A percentile compares a stretch with the other conserved stretches of the same genome.
phyloP scores from a whole-genome alignment of 2,888 invertebrate species.

The Allacma fusca region DNA sequence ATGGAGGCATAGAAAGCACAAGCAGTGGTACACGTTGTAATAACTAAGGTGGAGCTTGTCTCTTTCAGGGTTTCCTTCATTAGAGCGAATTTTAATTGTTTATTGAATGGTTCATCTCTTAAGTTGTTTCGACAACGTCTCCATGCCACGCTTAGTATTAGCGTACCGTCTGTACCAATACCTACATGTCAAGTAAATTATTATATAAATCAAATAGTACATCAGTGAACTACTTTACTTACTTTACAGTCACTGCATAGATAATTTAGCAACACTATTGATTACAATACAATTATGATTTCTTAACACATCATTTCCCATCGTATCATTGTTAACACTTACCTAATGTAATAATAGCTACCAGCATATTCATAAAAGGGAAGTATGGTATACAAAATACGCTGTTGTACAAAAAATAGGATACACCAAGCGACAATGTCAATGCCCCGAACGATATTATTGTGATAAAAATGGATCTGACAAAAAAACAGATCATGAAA shows the following conservation, averaged over 20 bases:
- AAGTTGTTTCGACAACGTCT: slow-evolving; percentile 69
- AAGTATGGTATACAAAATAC: slow-evolving; percentile 88
- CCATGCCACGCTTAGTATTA: slow-evolving; percentile 91
- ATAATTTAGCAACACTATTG: neutral
- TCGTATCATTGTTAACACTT: no score
- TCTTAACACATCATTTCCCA: no score
- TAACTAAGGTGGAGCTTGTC: slow-evolving; percentile 88
- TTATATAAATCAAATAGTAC: neutral
- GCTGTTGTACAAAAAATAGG: slow-evolving; percentile 89
- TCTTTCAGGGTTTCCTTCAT: slow-evolving; percentile 83
- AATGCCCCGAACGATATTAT: slow-evolving; percentile 83
- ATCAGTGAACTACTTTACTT: neutral
- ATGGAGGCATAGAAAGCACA: slow-evolving; percentile 93
- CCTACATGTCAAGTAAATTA: slow-evolving; percentile 67
- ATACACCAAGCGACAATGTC: slow-evolving; percentile 83
- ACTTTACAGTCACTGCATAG: neutral
- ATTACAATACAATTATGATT: neutral
- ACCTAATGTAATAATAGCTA: slow-evolving; percentile 90
- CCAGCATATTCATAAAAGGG: slow-evolving; percentile 97
- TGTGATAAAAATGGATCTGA: slow-evolving; percentile 85
- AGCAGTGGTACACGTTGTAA: slow-evolving; percentile 92
- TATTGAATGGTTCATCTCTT: slow-evolving; percentile 63
- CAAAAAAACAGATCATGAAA: slow-evolving; percentile 84
- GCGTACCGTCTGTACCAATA: slow-evolving; percentile 94
- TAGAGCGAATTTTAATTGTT: slow-evolving; percentile 71